Evolutionary conservation across 2,113 vertebrate genomes (phyloP).

Genomic region (Argyrosomus japonicus): DNA sequence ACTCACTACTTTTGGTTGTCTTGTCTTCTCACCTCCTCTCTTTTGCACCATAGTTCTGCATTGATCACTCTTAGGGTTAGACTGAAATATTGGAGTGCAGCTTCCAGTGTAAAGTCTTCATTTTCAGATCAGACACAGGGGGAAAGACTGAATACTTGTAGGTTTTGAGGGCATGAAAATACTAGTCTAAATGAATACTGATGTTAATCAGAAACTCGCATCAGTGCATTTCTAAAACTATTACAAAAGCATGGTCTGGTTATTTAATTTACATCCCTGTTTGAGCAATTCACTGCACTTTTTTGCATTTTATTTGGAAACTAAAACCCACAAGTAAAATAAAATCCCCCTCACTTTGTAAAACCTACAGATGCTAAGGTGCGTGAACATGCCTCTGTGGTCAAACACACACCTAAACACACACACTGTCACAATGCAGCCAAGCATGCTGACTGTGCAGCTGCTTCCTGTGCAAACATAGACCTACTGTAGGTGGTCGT

Average conservation of each 20-base stretch:
- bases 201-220: background rate
- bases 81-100: too few relatives aligned
- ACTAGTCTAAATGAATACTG: background rate
- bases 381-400: conserved; percentile 8
- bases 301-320: background rate
- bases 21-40: background rate
- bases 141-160: background rate
- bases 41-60: background rate
- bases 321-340: background rate
- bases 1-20: background rate
- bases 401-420: background rate
- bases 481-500: background rate
- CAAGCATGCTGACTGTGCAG: conserved; percentile 41
- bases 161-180: background rate
- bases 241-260: background rate
- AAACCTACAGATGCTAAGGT: background rate
- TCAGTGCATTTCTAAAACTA: background rate
- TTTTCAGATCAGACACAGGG: background rate
- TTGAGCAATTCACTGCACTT: background rate
- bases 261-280: background rate
- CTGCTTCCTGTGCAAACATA: conserved; percentile 69
- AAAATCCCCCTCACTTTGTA: background rate
- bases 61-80: too few relatives aligned
- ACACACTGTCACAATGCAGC: conserved; percentile 1
- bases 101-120: too few relatives aligned